A percentile compares a stretch with the other conserved stretches of the same genome.
Conservation (phyloP, 2,797 vertebrate genomes). For the Dendrocincla fuliginosa region DNA sequence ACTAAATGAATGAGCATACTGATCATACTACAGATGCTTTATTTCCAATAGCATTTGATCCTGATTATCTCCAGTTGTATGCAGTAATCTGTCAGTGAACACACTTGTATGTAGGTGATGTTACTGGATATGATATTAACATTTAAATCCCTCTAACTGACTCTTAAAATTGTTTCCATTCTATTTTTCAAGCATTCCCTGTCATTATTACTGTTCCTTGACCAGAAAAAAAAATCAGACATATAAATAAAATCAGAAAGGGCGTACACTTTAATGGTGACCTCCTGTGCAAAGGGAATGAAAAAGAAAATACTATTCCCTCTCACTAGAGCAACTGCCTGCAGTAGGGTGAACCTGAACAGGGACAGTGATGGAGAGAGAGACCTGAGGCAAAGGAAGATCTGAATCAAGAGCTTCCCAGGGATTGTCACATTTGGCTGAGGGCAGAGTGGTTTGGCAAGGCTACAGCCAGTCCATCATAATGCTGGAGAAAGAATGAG, state of each 20-base stretch:
- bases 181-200: background rate
- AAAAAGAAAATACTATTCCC: background rate
- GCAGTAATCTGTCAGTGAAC: background rate
- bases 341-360: background rate
- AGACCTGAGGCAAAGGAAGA: background rate
- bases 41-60: background rate
- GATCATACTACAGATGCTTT: background rate
- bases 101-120: background rate
- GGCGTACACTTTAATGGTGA: background rate
- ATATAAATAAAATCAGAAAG: background rate
- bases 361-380: background rate
- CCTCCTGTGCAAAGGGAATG: background rate
- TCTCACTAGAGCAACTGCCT: background rate
- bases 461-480: background rate
- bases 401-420: background rate
- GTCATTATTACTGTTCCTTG: background rate
- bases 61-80: background rate
- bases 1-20: background rate
- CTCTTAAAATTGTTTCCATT: background rate
- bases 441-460: background rate
- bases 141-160: background rate
- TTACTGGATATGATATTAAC: background rate
- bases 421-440: constrained; percentile 8
- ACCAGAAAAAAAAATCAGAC: background rate
- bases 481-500: background rate